phyloP scores from a whole-genome alignment of 2,797 vertebrate genomes.

The Oryzias sinensis region DNA sequence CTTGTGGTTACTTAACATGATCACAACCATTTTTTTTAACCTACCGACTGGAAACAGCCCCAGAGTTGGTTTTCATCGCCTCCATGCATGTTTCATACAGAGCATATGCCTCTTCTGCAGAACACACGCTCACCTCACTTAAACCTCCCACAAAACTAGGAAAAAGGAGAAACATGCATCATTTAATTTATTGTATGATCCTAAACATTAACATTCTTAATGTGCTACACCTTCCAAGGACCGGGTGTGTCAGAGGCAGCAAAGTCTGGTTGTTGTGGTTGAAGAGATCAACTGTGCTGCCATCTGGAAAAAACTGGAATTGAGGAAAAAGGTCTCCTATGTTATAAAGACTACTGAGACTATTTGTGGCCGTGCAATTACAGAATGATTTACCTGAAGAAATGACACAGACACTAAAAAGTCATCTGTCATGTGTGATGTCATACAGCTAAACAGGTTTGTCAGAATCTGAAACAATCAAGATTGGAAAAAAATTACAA shows the following conservation, averaged over 20 bases:
- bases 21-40: conserved; percentile 9
- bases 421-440: conserved; percentile 31
- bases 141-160: conserved; percentile 77
- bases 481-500: neutral
- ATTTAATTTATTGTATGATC: neutral
- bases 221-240: conserved; percentile 80
- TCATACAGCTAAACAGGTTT: conserved; percentile 67
- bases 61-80: conserved; percentile 34
- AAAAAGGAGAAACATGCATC: conserved; percentile 5
- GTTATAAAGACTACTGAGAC: neutral
- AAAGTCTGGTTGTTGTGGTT: conserved; percentile 52
- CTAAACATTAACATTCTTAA: neutral
- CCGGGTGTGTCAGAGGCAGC: conserved; percentile 64
- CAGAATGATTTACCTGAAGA: conserved; percentile 78
- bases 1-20: too few species aligned
- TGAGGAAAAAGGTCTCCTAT: conserved; percentile 5
- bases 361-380: neutral
- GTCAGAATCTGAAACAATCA: conserved; percentile 69
- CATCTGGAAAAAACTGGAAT: conserved; percentile 75
- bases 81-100: conserved; percentile 71
- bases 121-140: conserved; percentile 71
- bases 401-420: conserved; percentile 75
- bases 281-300: conserved; percentile 78
- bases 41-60: conserved; percentile 32
- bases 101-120: conserved; percentile 70